phyloP scores from a whole-genome alignment of 2,113 vertebrate genomes.

The Phainopepla nitens region DNA sequence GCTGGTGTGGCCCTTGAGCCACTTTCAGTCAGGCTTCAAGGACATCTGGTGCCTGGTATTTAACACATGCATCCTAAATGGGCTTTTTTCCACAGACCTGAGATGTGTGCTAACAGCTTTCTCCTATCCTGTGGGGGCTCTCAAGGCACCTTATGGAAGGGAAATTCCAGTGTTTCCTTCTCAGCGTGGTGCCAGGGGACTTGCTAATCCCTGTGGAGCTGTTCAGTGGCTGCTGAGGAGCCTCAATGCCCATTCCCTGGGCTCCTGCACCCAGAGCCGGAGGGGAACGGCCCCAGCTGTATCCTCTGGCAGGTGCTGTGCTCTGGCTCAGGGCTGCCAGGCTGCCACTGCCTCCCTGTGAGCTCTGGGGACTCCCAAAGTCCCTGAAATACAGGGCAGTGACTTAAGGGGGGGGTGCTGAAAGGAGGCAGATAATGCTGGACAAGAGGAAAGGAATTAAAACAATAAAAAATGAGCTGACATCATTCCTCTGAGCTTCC shows the following conservation, averaged over 20 bases:
- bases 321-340: not conserved
- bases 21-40: not conserved
- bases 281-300: not conserved
- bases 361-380: not conserved
- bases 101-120: not conserved
- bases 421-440: not conserved
- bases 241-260: not conserved
- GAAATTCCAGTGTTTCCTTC: not conserved
- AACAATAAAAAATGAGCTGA: not conserved
- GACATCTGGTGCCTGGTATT: not conserved
- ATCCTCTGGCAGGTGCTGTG: not conserved
- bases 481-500: not conserved
- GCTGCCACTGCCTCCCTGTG: not conserved
- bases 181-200: not conserved
- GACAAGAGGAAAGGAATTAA: not conserved
- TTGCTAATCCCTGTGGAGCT: accelerated
- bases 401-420: not conserved
- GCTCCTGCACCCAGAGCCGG: not conserved
- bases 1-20: not conserved
- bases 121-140: not conserved
- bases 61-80: not conserved
- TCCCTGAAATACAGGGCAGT: not conserved
- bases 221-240: not conserved
- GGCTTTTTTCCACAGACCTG: not conserved
- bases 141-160: not conserved